Evolutionary conservation across 2,888 invertebrate genomes (phyloP), one percentile per base, ranked within the genome.

Genomic region (Embidobia sp.): DNA sequence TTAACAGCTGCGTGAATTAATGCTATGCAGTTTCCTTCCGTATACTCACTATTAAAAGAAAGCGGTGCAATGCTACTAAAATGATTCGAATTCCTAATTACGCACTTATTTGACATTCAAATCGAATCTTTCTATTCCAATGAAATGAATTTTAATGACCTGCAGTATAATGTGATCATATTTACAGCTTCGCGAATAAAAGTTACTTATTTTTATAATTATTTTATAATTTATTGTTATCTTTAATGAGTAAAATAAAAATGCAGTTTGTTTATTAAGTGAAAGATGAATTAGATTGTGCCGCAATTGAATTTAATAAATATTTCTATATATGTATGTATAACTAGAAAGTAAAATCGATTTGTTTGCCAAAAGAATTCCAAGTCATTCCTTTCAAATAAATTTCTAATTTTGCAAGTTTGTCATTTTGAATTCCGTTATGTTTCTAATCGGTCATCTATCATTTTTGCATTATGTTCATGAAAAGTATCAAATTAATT

Each of bases 301-400:
- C 10, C 13, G 22, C 40, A 18, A 13, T 57, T 57, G 27, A 3
- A 31, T 33, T 49, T 69, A 51, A 33, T 49, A 51, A 44, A 48
- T 59, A 59, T 42, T 11, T 44, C 7, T 11, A 11, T 19, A 44
- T 26, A 44, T 18, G 18, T 18, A 57, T 27, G 13, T 49, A 40
- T 57, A 26, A 35, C 16, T 64, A 66, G 74, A 74, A 74, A 74
- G 74, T 74, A 8, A 27, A 37, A 46, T 61, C 40, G 29, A 13
- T 51, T 51, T 11, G 57, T 74, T 64, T 66, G 66, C 57, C 59
- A 51, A 74, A 66, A 66, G 59, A 74, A 74, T 66, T 57, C 44
- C 46, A 33, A 73, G 73, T 73, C 66, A 74, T 74, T 74, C 37
- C 74, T 63, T 66, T 74, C 66, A 59, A n/a, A n/a, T n/a, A n/a